Percentiles rank a stretch among this genome's conserved stretches.
Conservation (phyloP, 2,888 invertebrate species). For the Drosophila flavopinicola region DNA sequence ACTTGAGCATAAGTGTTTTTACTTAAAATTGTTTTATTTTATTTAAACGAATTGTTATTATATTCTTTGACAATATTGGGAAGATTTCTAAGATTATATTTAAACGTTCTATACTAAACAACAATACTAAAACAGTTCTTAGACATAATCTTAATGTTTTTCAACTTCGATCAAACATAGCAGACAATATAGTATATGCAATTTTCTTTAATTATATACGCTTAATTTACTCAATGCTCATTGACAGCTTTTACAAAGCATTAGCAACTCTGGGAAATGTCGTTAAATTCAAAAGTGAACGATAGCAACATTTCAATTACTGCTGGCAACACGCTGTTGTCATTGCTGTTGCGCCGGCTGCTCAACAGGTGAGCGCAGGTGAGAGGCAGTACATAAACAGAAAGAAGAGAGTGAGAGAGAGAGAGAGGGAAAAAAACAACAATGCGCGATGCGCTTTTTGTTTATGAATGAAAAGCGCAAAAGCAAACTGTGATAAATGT, state of each 20-base stretch:
- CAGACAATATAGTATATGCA: background rate
- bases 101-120: too few species aligned
- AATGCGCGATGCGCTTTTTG: slow-evolving; percentile 61
- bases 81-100: too few species aligned
- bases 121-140: too few species aligned
- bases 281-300: slow-evolving; percentile 30
- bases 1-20: too few species aligned
- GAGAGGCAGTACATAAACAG: slow-evolving; percentile 26
- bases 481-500: slow-evolving; percentile 66
- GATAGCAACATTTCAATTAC: slow-evolving; percentile 16
- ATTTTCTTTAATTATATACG: background rate
- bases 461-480: slow-evolving; percentile 75
- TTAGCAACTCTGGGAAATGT: slow-evolving; percentile 25
- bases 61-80: too few species aligned
- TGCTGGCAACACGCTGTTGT: slow-evolving; percentile 40
- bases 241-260: background rate
- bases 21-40: too few species aligned
- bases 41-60: too few species aligned
- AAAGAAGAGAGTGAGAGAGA: background rate
- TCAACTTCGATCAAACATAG: too few species aligned
- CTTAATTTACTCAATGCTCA: background rate
- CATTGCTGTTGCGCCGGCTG: slow-evolving; percentile 21
- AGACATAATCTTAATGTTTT: too few species aligned
- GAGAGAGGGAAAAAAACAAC: slow-evolving; percentile 30
- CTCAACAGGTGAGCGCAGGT: slow-evolving; percentile 64